These are phyloP conservation scores for Pogonognathellus flavescens DNA, from an alignment of 1,140 invertebrate species.

Conservation along the genomic window DNA sequence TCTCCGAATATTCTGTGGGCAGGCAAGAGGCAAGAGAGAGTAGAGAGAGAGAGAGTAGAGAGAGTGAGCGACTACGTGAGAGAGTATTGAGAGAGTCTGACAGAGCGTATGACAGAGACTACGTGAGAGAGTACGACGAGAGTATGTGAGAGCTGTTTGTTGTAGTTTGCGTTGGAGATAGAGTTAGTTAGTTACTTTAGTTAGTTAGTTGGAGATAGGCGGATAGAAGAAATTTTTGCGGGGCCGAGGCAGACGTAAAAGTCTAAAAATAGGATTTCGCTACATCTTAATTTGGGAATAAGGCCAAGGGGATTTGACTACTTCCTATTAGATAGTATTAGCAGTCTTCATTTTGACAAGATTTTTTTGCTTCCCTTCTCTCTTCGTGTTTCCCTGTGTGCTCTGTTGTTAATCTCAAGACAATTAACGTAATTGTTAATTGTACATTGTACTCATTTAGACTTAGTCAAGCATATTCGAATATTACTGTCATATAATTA, in stretches of 20 bases:
- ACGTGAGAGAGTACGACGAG: neutral
- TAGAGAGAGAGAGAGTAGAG: neutral
- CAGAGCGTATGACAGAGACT: neutral
- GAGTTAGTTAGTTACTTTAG: neutral
- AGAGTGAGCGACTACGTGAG: too few species aligned
- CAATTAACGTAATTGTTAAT: conserved; percentile 39
- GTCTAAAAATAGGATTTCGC: conserved; percentile 36
- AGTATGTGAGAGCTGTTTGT: too few species aligned
- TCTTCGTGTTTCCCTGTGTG: neutral
- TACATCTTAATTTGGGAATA: conserved; percentile 50
- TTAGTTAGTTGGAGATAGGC: neutral
- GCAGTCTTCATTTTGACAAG: conserved; percentile 48
- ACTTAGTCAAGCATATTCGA: neutral
- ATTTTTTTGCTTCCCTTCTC: conserved; percentile 29
- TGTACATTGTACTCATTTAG: conserved; percentile 16
- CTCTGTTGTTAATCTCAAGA: neutral
- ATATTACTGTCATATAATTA: conserved; percentile 10
- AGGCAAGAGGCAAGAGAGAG: neutral
- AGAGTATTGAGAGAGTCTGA: too few species aligned
- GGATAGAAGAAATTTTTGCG: conserved; percentile 38
- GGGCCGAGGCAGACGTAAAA: conserved; percentile 41
- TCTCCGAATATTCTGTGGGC: neutral
- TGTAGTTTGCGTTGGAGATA: too few species aligned
- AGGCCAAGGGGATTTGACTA: conserved; percentile 45
- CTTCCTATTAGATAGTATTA: conserved; percentile 23